These are phyloP conservation scores for Hypomesus transpacificus DNA, from an alignment of 2,113 vertebrate species.

Conservation along the genomic window DNA sequence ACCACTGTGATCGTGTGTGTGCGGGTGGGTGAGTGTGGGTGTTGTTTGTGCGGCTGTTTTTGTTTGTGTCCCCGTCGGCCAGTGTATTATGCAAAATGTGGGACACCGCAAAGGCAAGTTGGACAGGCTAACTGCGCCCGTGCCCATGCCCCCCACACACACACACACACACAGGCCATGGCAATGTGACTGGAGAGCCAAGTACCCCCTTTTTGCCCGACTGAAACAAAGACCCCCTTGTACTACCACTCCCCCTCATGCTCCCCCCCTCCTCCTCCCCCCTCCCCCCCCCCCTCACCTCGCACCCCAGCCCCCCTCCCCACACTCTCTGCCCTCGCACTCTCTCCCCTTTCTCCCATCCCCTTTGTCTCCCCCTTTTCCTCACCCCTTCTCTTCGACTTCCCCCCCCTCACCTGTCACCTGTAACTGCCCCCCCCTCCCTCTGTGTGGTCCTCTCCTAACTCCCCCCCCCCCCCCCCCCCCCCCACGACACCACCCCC, in stretches of 20 bases:
- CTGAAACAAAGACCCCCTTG: slow-evolving; percentile 12
- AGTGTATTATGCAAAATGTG: slow-evolving; percentile 11
- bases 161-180: no score
- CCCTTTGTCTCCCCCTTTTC: neutral
- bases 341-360: neutral
- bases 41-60: neutral
- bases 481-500: neutral
- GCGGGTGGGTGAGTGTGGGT: neutral
- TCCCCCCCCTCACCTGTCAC: no score
- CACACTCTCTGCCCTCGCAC: slow-evolving; percentile 3
- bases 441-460: no score
- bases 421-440: no score
- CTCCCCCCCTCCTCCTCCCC: neutral
- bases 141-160: no score
- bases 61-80: neutral
- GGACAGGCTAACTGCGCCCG: no score
- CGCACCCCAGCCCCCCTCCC: neutral
- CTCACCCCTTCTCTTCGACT: no score
- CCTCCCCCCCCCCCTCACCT: neutral
- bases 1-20: neutral
- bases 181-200: no score
- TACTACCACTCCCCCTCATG: neutral
- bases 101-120: neutral
- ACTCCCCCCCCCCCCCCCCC: no score
- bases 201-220: neutral